Base-by-base conservation (phyloP, 2,888 invertebrate genomes). In the Lasiommata megera region DNA sequence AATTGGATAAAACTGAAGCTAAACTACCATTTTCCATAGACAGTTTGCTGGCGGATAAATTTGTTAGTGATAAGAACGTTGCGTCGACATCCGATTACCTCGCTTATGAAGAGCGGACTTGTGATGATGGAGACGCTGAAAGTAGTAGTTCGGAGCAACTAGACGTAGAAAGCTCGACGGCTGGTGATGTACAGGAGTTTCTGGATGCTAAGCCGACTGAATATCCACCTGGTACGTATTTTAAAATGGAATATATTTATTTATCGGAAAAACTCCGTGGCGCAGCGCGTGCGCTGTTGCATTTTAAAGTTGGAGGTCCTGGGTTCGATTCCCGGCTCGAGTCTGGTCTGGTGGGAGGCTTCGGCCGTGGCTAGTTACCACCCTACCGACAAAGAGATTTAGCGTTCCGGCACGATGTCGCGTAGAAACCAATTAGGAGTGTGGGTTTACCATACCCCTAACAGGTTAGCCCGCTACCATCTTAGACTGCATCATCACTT, bases 1-100 rank as follows among this genome's bases (percentile, higher is more conserved):
- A 79, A 74, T 58, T 60, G 1, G 82, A 81, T 48, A 87, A 74
- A 73, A 61, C 48, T 0, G 88, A 88, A 58, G 61, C 70, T 0
- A 87, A 83, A 69, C 62, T 89, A 8, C 74, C 88, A 0, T 90
- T 90, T 70, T 90, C 89, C 0, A 90, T 90, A 46, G 89, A 89
- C 36, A 89, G 72, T 67, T 73, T 90, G 47, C 66, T 90, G 1
- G 84, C 89, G 1, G 80, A 83, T 63, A 90, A 86, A 68, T 80
- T 85, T 58, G 73, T 74, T 34, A 71, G 65, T n/a, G 55, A 53
- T 46, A 60, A 60, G 50, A 54, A 36, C 38, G 58, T 34, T 37
- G 64, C 61, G 6, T 52, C 61, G 6, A 65, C 62, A 1, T 54
- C 61, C 16, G 57, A 62, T 44, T 60, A 61, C 54, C 63, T 59